Evolutionary conservation across 1,140 invertebrate species (phyloP), one percentile per base, ranked within the genome.

Genomic region (Theocolax elegans): DNA sequence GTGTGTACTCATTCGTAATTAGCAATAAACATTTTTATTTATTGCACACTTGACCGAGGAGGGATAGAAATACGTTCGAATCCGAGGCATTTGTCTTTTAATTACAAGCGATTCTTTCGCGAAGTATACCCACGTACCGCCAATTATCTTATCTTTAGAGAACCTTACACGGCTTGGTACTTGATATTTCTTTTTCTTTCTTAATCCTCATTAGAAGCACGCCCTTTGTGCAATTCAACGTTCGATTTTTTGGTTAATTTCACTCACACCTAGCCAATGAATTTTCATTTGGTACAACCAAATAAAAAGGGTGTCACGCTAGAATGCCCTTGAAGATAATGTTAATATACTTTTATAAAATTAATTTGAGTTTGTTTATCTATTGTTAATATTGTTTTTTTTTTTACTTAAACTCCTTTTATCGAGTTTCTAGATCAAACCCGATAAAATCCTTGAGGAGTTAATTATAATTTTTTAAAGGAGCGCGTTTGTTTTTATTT

Each of bases 21-120:
- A 66, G 23, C 40, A 66, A 56, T 56, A 56, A 66, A 66, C 23
- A 66, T 44, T 66, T 66, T 56, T 56, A 56, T 54, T 56, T 44
- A 56, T 56, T 9, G 51, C 35, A n/a, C 9, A 40, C 23, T 27
- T 19, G 23, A 49, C 8, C 23, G 29, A 29, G 29, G 17, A 23
- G 25, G 27, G n/a, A 17, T 9, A 21, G 23, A 38, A 40, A 53
- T 23, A 40, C 3, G 15, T 6, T 4, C 7, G 15, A 23, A 31
- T 35, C 46, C 13, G 38, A 6, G 12, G 10, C 25, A 31, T 46
- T 46, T 56, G 25, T 56, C 64, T 56, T 56, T 4, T 56, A 56
- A 44, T 31, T 31, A 8, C 19, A 27, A 21, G 23, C 7, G 19
- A 27, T 35, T 56, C 9, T 53, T 23, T 17, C 42, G 3, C 19